A percentile compares a stretch with the other conserved stretches of the same genome.
phyloP scores from a whole-genome alignment of 2,113 vertebrate species.

The Gymnarchus niloticus region DNA sequence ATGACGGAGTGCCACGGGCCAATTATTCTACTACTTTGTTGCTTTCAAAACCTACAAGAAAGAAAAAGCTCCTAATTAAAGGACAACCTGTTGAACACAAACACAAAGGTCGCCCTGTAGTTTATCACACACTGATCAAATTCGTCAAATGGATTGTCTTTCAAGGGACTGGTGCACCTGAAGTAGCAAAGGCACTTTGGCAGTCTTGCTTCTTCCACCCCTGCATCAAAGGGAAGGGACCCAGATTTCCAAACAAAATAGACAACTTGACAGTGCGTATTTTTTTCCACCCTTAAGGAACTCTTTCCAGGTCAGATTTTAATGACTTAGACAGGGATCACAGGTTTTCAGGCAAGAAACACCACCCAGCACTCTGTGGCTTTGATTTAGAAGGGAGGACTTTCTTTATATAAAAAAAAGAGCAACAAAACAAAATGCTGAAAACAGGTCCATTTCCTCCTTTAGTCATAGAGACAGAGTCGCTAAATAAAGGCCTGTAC shows the following conservation, averaged over 20 bases:
- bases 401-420: background rate
- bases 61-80: conserved; percentile 7
- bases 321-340: background rate
- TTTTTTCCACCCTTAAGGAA: background rate
- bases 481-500: background rate
- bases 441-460: background rate
- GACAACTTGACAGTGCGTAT: background rate
- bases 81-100: background rate
- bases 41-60: background rate
- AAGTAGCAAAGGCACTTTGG: background rate
- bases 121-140: background rate
- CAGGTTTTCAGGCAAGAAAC: background rate
- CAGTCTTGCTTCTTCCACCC: background rate
- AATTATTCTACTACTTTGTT: background rate
- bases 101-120: conserved; percentile 1
- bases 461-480: background rate
- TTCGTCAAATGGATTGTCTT: background rate
- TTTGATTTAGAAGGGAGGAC: conserved; percentile 11
- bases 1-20: background rate
- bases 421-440: background rate
- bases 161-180: background rate
- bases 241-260: background rate
- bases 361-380: background rate
- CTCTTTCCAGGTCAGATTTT: background rate
- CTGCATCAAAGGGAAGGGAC: background rate